phyloP scores from a whole-genome alignment of 2,888 invertebrate species.

The Andrena camellia region DNA sequence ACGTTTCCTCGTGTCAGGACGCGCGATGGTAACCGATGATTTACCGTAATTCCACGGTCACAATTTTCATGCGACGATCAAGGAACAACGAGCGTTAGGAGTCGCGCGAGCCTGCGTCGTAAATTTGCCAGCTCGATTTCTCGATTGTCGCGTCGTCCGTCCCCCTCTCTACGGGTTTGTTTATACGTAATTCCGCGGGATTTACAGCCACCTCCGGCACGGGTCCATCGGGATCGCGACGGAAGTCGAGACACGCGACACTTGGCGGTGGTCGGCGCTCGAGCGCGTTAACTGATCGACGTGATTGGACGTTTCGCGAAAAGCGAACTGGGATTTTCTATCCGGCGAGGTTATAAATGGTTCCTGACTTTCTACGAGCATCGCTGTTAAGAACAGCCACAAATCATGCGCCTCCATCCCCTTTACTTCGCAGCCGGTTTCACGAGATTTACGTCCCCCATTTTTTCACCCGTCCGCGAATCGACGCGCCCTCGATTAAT shows the following conservation, averaged over 20 bases:
- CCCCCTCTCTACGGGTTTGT: slow-evolving; percentile 40
- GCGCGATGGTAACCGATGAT: slow-evolving; percentile 25
- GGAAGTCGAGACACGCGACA: slow-evolving; percentile 49
- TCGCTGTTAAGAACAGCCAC: slow-evolving; percentile 42
- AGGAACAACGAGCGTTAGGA: not conserved
- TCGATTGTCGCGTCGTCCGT: slow-evolving; percentile 34
- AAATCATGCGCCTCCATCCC: slow-evolving; percentile 52
- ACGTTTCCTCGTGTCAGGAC: slow-evolving; percentile 7
- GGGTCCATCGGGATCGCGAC: slow-evolving; percentile 47
- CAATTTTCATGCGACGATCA: slow-evolving; percentile 35
- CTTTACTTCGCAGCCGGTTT: slow-evolving; percentile 39
- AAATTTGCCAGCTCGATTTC: slow-evolving; percentile 59
- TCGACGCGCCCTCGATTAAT: slow-evolving; percentile 15
- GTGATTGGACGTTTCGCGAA: slow-evolving; percentile 38
- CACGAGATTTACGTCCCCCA: slow-evolving; percentile 58
- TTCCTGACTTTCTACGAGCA: slow-evolving; percentile 53
- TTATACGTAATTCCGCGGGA: slow-evolving; percentile 59
- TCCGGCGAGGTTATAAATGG: slow-evolving; percentile 54
- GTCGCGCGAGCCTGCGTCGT: slow-evolving; percentile 29
- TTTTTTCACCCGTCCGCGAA: not conserved
- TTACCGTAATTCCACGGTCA: slow-evolving; percentile 29
- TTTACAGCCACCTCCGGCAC: slow-evolving; percentile 58
- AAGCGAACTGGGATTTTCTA: slow-evolving; percentile 51
- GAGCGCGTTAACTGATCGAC: slow-evolving; percentile 16
- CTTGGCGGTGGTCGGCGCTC: slow-evolving; percentile 21